A percentile compares a stretch with the other conserved stretches of the same genome.
phyloP scores from a whole-genome alignment of 2,113 vertebrate genomes.

The Gambusia affinis region DNA sequence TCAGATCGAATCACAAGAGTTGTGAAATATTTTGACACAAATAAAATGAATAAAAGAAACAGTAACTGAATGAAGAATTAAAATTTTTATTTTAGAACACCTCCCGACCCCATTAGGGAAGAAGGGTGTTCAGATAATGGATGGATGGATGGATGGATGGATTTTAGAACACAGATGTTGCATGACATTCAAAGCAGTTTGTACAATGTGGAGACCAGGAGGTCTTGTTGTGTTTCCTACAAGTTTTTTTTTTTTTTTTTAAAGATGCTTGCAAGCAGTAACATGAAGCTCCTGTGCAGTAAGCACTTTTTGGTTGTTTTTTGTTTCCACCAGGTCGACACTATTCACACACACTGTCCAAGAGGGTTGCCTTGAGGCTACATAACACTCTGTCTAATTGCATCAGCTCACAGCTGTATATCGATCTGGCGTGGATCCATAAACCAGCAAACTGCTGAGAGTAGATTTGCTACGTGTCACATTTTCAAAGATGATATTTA shows the following conservation, averaged over 20 bases:
- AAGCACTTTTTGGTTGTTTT: conserved; percentile 28
- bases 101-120: too few relatives aligned
- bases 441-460: conserved; percentile 38
- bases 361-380: conserved; percentile 52
- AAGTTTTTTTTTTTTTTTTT: conserved; percentile 1
- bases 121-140: too few relatives aligned
- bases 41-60: neutral
- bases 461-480: conserved; percentile 16
- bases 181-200: neutral
- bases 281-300: conserved; percentile 8
- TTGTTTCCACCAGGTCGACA: conserved; percentile 24
- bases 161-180: too few relatives aligned
- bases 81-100: too few relatives aligned
- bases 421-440: conserved; percentile 55
- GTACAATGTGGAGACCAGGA: neutral
- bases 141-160: too few relatives aligned
- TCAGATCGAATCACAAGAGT: conserved; percentile 2
- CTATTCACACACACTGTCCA: conserved; percentile 44
- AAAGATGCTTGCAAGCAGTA: neutral
- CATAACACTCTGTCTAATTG: conserved; percentile 55
- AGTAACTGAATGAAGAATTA: too few relatives aligned
- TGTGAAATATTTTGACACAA: neutral
- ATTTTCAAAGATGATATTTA: conserved; percentile 39
- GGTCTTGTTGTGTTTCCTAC: conserved; percentile 12
- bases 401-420: conserved; percentile 58